Percentiles rank a stretch among this genome's conserved stretches.
Evolutionary conservation across 2,797 vertebrate species (phyloP).

Genomic region (Distichodus sexfasciatus): DNA sequence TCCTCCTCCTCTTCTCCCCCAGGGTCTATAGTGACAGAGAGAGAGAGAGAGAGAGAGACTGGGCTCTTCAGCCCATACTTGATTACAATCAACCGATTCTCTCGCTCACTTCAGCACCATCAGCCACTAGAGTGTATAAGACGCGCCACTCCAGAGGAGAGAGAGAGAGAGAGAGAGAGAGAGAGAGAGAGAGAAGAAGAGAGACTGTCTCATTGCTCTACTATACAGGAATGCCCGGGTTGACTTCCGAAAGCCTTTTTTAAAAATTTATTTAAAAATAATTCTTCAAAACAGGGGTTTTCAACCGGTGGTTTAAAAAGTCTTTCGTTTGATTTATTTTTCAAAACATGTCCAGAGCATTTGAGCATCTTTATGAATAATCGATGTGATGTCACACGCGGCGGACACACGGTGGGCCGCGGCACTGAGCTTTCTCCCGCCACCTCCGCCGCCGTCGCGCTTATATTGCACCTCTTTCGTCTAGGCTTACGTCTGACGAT

Average conservation of each 20-base stretch:
- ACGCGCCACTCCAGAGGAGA: constrained; percentile 17
- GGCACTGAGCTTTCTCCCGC: too few species aligned
- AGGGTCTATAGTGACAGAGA: constrained; percentile 27
- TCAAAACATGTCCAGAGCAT: too few species aligned
- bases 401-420: too few species aligned
- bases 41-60: constrained; percentile 8
- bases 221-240: constrained; percentile 14
- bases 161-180: constrained; percentile 8
- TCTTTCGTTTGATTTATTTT: too few species aligned
- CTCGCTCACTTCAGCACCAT: constrained; percentile 39
- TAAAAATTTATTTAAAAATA: constrained; percentile 12
- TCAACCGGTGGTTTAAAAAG: too few species aligned
- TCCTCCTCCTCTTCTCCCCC: neutral
- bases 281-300: neutral
- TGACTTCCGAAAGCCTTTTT: neutral
- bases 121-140: constrained; percentile 32
- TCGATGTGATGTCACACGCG: too few species aligned
- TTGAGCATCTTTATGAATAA: too few species aligned
- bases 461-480: too few species aligned
- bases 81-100: constrained; percentile 49
- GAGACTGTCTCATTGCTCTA: too few species aligned
- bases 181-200: constrained; percentile 14
- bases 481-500: too few species aligned
- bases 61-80: constrained; percentile 45
- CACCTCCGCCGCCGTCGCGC: too few species aligned